Conservation (phyloP, 2,113 vertebrate genomes). For the Epinephelus lanceolatus region DNA sequence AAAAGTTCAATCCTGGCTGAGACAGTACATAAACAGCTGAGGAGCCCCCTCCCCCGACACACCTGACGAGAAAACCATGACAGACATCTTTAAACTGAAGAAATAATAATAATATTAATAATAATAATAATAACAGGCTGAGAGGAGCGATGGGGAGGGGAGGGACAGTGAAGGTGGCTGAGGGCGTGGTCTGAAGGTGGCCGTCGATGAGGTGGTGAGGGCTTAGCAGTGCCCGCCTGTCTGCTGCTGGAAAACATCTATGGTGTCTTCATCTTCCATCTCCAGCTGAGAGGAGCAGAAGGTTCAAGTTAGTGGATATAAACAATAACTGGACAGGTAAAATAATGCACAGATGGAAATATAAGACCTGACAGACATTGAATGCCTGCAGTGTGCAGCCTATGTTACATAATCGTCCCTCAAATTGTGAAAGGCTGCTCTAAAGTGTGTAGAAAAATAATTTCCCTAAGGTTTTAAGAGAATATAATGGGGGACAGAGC, state of each 20-base stretch:
- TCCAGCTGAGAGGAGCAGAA: slow-evolving; percentile 80
- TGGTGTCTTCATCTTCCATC: slow-evolving; percentile 91
- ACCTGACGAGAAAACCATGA: slow-evolving; percentile 59
- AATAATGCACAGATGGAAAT: background rate
- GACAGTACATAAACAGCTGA: slow-evolving; percentile 73
- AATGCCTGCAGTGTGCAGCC: too few species aligned
- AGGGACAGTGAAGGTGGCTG: slow-evolving; percentile 76
- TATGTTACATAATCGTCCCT: too few species aligned
- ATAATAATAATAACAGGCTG: slow-evolving; percentile 70
- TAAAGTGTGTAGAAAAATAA: fast-evolving
- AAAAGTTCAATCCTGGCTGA: slow-evolving; percentile 69
- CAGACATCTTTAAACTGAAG: slow-evolving; percentile 61
- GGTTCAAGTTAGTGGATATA: background rate
- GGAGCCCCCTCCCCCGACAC: slow-evolving; percentile 42
- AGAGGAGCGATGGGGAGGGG: slow-evolving; percentile 66
- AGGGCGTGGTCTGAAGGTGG: slow-evolving; percentile 72
- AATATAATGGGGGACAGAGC: background rate
- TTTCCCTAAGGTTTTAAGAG: background rate
- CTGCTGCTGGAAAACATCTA: slow-evolving; percentile 91
- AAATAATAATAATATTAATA: slow-evolving; percentile 67
- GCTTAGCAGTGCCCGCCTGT: slow-evolving; percentile 86
- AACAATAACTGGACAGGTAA: background rate
- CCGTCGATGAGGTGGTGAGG: slow-evolving; percentile 62
- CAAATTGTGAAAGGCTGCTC: background rate
- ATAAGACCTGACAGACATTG: background rate